These are phyloP conservation scores for Loripinus fragilis DNA, from an alignment of 2,888 invertebrate genomes.

Conservation along the genomic window DNA sequence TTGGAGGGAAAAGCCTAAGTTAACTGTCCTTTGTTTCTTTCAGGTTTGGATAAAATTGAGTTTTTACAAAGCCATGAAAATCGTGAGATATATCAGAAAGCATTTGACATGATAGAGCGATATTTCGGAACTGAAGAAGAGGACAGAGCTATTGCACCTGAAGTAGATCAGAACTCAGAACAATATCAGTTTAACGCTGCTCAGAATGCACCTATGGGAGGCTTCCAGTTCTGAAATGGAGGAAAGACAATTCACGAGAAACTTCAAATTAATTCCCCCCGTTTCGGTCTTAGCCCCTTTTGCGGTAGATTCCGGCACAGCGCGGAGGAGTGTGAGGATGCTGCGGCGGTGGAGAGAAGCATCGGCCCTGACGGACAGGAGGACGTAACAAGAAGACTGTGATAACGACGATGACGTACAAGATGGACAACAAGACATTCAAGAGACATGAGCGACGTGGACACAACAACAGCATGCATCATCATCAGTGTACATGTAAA, in stretches of 20 bases:
- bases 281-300: slow-evolving; percentile 7
- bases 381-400: slow-evolving; percentile 3
- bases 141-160: slow-evolving; percentile 89
- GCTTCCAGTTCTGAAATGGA: slow-evolving; percentile 70
- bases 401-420: slow-evolving; percentile 12
- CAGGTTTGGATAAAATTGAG: slow-evolving; percentile 97
- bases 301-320: slow-evolving; percentile 13
- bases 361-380: slow-evolving; percentile 3
- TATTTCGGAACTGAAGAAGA: slow-evolving; percentile 94
- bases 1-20: too few species aligned
- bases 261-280: slow-evolving; percentile 11
- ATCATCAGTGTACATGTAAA: too few species aligned
- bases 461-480: background rate
- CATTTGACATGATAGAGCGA: slow-evolving; percentile 97
- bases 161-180: slow-evolving; percentile 86
- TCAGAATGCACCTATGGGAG: slow-evolving; percentile 73
- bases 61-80: slow-evolving; percentile 98
- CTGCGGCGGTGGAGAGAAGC: background rate
- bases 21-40: background rate
- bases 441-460: background rate
- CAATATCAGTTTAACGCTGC: slow-evolving; percentile 76
- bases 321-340: background rate
- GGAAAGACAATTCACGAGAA: slow-evolving; percentile 6
- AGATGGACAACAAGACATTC: background rate
- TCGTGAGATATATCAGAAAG: slow-evolving; percentile 97